These are phyloP conservation scores for Agrypnia vestita DNA, from an alignment of 1,140 invertebrate species.

Conservation along the genomic window DNA sequence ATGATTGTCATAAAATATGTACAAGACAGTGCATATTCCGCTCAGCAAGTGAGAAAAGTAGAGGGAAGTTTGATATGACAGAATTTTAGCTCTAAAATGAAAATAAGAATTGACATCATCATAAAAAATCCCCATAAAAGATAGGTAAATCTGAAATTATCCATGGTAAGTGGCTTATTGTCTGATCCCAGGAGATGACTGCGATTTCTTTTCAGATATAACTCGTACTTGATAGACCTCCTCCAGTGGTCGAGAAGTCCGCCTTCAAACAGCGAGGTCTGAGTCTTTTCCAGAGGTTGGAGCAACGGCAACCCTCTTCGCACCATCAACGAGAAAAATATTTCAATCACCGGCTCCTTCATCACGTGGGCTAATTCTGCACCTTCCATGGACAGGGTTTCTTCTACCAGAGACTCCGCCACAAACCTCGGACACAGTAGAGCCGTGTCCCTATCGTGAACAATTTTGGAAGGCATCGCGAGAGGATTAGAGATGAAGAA, in stretches of 20 bases:
- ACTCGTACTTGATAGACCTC: not conserved
- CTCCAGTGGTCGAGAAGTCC: constrained; percentile 48
- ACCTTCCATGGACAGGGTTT: constrained; percentile 35
- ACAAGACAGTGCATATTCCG: no score
- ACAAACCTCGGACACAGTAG: constrained; percentile 46
- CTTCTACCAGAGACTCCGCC: constrained; percentile 2
- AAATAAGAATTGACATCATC: not conserved
- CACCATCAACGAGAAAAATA: constrained; percentile 44
- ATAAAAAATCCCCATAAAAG: constrained; percentile 1
- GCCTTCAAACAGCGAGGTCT: constrained; percentile 35
- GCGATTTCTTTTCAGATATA: not conserved
- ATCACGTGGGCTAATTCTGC: constrained; percentile 42
- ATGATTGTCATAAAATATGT: no score
- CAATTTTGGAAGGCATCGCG: not conserved
- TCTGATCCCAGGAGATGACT: not conserved
- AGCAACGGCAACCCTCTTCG: constrained; percentile 42
- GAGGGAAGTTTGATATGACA: not conserved
- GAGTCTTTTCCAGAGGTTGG: constrained; percentile 11
- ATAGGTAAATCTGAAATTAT: constrained; percentile 8
- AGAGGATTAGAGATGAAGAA: constrained; percentile 30
- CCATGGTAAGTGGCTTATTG: not conserved
- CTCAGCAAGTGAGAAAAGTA: no score
- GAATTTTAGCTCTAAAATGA: constrained; percentile 1
- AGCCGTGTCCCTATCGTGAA: constrained; percentile 16
- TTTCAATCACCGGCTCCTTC: constrained; percentile 39